These are phyloP conservation scores for Hydrolagus colliei DNA, from an alignment of 2,797 vertebrate genomes.

Conservation along the genomic window DNA sequence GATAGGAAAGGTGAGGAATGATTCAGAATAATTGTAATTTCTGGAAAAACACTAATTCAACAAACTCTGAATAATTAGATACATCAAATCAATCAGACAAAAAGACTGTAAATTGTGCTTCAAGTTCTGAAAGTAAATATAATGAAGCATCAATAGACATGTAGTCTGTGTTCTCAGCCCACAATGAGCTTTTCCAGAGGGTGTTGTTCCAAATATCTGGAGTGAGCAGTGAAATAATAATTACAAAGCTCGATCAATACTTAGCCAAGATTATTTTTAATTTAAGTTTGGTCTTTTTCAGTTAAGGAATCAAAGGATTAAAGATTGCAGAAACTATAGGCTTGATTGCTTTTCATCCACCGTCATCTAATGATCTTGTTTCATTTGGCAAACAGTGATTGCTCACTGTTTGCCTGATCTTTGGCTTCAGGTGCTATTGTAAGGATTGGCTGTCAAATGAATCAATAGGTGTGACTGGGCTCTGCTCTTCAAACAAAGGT, in stretches of 20 bases:
- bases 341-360: neutral
- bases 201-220: neutral
- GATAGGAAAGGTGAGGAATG: neutral
- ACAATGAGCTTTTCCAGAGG: neutral
- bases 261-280: neutral
- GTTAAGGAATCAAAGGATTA: neutral
- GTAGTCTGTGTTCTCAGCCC: neutral
- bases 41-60: conserved; percentile 7
- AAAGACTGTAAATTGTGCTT: neutral
- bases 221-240: neutral
- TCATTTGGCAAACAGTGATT: neutral
- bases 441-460: neutral
- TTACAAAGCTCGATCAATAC: neutral
- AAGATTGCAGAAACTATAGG: neutral
- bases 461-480: too few species aligned
- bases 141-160: neutral
- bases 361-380: too few species aligned
- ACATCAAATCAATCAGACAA: neutral
- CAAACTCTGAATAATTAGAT: neutral
- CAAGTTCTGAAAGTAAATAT: neutral
- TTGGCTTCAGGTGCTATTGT: neutral
- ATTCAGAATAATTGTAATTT: neutral
- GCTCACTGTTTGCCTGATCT: neutral
- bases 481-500: neutral
- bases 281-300: neutral